A percentile compares a stretch with the other conserved stretches of the same genome.
phyloP scores from a whole-genome alignment of 2,113 vertebrate genomes.

The Phalacrocorax brasilianus region DNA sequence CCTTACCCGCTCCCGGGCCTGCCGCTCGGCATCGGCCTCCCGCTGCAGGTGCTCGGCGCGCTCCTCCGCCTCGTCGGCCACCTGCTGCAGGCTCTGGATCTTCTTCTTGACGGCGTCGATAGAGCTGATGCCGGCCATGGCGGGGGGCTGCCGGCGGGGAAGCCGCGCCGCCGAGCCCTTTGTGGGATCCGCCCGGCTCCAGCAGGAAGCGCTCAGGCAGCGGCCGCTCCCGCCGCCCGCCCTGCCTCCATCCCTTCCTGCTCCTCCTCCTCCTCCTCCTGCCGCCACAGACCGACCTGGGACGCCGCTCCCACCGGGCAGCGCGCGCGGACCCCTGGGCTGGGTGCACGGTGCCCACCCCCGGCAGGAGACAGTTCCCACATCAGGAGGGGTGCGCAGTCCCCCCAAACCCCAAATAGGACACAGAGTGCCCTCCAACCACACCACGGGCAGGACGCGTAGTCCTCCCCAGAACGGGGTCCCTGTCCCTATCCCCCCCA shows the following conservation, averaged over 20 bases:
- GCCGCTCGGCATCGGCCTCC: slow-evolving; percentile 77
- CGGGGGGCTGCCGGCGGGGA: background rate
- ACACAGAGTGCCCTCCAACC: background rate
- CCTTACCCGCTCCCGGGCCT: slow-evolving; percentile 77
- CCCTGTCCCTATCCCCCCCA: background rate
- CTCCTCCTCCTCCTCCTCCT: background rate
- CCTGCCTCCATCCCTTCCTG: slow-evolving; percentile 55
- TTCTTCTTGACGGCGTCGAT: slow-evolving; percentile 84
- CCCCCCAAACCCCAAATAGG: background rate
- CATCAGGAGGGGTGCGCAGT: background rate
- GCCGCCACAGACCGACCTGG: background rate
- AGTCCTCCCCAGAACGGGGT: background rate
- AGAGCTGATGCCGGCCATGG: slow-evolving; percentile 68
- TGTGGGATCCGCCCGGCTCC: slow-evolving; percentile 13
- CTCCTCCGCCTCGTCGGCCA: slow-evolving; percentile 80
- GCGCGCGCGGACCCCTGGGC: background rate
- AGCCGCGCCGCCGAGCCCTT: background rate
- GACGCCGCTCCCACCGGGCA: background rate
- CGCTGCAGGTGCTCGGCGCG: slow-evolving; percentile 73
- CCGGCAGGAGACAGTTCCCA: too few relatives aligned
- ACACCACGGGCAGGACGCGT: background rate
- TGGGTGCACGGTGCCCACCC: background rate
- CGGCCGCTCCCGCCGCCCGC: slow-evolving; percentile 12
- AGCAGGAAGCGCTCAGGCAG: slow-evolving; percentile 41
- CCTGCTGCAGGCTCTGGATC: slow-evolving; percentile 84